phyloP scores from a whole-genome alignment of 1,140 invertebrate species.

The Drosophila biarmipes region DNA sequence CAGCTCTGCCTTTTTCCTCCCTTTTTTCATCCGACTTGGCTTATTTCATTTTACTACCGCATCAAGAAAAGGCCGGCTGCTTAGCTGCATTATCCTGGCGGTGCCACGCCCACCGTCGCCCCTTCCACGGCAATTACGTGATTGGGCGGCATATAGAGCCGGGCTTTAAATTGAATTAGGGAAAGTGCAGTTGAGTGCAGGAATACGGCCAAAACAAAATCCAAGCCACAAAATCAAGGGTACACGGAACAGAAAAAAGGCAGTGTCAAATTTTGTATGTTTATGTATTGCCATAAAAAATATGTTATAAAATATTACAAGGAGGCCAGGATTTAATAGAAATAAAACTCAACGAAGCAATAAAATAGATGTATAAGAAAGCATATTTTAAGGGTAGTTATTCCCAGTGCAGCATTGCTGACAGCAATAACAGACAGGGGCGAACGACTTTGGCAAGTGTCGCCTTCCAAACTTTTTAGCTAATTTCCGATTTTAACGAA shows the following conservation, averaged over 20 bases:
- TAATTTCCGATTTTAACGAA: conserved; percentile 77
- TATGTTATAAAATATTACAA: too few relatives aligned
- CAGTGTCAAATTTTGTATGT: too few relatives aligned
- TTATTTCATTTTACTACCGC: conserved; percentile 58
- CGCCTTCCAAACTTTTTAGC: conserved; percentile 71
- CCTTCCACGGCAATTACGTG: conserved; percentile 43
- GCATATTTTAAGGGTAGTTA: too few relatives aligned
- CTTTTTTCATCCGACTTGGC: conserved; percentile 40
- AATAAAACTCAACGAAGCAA: background rate
- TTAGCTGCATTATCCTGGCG: conserved; percentile 43
- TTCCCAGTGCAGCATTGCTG: background rate
- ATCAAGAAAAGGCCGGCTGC: conserved; percentile 45
- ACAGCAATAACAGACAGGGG: conserved; percentile 28
- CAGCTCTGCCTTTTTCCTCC: conserved; percentile 1
- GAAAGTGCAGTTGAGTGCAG: conserved; percentile 58
- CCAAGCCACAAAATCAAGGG: conserved; percentile 5
- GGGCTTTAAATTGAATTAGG: conserved; percentile 71
- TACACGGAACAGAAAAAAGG: background rate
- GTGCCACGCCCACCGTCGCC: conserved; percentile 3
- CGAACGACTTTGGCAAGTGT: conserved; percentile 66
- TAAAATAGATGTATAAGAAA: background rate
- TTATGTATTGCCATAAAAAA: too few relatives aligned
- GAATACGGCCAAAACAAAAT: conserved; percentile 26
- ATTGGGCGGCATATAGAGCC: conserved; percentile 33
- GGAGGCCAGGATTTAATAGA: background rate